phyloP scores from a whole-genome alignment of 2,888 invertebrate genomes.

The Allophyes oxyacanthae region DNA sequence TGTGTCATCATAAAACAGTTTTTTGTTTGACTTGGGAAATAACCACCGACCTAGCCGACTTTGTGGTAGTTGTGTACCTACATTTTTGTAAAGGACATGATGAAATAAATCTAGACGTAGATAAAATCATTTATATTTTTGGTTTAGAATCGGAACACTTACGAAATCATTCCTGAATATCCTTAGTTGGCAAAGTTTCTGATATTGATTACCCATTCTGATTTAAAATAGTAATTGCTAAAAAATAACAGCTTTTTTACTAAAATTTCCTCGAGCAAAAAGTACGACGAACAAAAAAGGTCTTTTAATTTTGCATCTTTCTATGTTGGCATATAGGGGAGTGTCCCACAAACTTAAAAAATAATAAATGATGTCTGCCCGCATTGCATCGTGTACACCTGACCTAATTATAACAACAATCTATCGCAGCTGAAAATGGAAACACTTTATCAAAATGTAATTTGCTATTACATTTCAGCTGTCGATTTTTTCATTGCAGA shows the following conservation, averaged over 20 bases:
- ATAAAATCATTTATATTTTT: no score
- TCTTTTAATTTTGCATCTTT: slow-evolving; percentile 20
- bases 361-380: slow-evolving; percentile 38
- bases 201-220: no score
- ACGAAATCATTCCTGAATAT: no score
- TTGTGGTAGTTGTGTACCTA: neutral
- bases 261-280: neutral
- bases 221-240: no score
- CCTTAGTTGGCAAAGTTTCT: no score
- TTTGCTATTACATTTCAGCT: slow-evolving; percentile 52
- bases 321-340: slow-evolving; percentile 17
- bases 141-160: no score
- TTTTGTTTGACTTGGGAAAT: neutral
- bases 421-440: slow-evolving; percentile 35
- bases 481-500: slow-evolving; percentile 45
- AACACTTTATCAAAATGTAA: slow-evolving; percentile 51
- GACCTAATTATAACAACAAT: slow-evolving; percentile 50
- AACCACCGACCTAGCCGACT: slow-evolving; percentile 2
- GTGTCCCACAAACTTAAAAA: slow-evolving; percentile 20
- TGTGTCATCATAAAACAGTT: neutral
- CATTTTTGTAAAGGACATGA: no score
- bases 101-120: no score
- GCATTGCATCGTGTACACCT: slow-evolving; percentile 45
- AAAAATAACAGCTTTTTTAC: no score
- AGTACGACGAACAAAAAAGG: slow-evolving; percentile 5